phyloP scores from a whole-genome alignment of 2,888 invertebrate genomes.

The Gastrophysa polygoni region DNA sequence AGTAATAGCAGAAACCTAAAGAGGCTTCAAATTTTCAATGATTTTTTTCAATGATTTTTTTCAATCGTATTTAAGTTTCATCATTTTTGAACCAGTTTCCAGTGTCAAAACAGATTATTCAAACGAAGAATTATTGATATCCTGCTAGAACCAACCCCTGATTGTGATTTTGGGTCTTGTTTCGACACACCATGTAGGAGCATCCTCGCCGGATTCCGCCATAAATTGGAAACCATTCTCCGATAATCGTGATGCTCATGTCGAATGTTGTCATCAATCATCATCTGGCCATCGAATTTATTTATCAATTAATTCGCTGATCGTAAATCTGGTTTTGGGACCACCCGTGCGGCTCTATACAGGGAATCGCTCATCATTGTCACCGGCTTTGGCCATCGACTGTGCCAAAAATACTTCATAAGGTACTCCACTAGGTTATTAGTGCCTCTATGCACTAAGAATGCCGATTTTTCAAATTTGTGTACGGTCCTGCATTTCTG shows the following conservation, averaged over 20 bases:
- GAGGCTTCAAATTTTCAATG: no score
- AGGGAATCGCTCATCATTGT: constrained; percentile 46
- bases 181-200: background rate
- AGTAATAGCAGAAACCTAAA: no score
- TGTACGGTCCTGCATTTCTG: background rate
- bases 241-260: background rate
- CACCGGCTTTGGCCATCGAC: constrained; percentile 41
- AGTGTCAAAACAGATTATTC: no score
- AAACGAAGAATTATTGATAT: no score
- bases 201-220: background rate
- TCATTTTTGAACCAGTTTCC: no score
- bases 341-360: constrained; percentile 44
- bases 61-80: no score
- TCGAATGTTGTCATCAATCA: background rate
- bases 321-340: constrained; percentile 36
- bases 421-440: constrained; percentile 13
- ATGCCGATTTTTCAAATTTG: constrained; percentile 15
- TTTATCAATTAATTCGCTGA: constrained; percentile 25
- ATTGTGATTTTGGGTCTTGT: background rate
- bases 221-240: background rate
- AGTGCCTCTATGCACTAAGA: constrained; percentile 3
- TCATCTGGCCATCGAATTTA: constrained; percentile 11
- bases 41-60: no score
- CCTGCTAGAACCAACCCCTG: no score
- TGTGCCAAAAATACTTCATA: constrained; percentile 28